Percentiles rank a stretch among this genome's conserved stretches.
phyloP scores from a whole-genome alignment of 2,888 invertebrate species.

The Polydrusus tereticollis region DNA sequence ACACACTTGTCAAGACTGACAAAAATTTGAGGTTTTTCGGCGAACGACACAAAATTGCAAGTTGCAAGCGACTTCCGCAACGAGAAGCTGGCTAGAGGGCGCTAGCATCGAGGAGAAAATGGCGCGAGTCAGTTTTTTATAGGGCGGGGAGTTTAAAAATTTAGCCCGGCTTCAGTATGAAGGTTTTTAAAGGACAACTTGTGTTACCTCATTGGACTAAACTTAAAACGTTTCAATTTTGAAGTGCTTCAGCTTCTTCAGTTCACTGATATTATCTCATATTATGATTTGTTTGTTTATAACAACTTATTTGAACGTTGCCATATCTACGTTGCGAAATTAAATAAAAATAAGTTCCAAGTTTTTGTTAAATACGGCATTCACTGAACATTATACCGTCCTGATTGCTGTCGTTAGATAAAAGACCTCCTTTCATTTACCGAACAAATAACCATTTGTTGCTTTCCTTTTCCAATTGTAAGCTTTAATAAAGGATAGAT shows the following conservation, averaged over 20 bases:
- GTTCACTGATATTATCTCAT: no score
- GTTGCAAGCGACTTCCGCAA: constrained; percentile 18
- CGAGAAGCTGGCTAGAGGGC: constrained; percentile 13
- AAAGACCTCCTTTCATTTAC: no score
- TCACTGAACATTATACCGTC: no score
- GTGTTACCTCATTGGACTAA: not conserved
- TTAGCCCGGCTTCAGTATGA: not conserved
- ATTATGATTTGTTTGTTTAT: no score
- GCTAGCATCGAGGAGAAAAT: constrained; percentile 1
- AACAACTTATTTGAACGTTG: not conserved
- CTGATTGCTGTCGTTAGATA: no score
- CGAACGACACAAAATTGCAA: not conserved
- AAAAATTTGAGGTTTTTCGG: constrained; percentile 23
- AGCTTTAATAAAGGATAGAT: no score
- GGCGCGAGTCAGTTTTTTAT: constrained; percentile 11
- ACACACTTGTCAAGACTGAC: constrained; percentile 27
- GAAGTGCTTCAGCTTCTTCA: not conserved
- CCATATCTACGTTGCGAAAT: not conserved
- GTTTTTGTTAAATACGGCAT: no score
- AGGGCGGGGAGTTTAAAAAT: constrained; percentile 10
- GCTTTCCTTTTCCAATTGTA: no score
- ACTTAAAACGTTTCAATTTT: not conserved
- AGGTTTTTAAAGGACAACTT: not conserved
- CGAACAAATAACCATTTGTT: no score
- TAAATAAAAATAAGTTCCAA: no score